Evolutionary conservation across 2,797 vertebrate genomes (phyloP), one percentile per base, ranked within the genome.

Genomic region (Schizothorax lantsangensis): DNA sequence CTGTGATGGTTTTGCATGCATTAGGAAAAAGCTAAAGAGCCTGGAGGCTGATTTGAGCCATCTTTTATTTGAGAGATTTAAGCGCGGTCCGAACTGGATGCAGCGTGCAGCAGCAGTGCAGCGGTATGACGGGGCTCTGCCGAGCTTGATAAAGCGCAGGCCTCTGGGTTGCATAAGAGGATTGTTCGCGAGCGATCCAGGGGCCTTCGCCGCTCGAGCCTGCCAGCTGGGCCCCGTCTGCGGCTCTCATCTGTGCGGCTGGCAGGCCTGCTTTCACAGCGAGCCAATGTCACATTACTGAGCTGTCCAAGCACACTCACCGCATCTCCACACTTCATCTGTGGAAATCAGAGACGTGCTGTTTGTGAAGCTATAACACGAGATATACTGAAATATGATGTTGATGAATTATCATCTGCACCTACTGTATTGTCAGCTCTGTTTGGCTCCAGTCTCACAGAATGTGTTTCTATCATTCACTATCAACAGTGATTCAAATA

Each of bases 161-260:
- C 83, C 92, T 88, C 79, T 88, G 91, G 89, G 87, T 89, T 91
- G 88, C 89, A 87, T 93, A 93, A 93, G 93, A 92, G 93, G 93
- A 93, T 93, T 93, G 91, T 91, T 92, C 83, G 75, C 84, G 52
- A 85, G 81, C 88, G 90, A 91, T 92, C 91, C 90, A 89, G 90
- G 90, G 91, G 92, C 89, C 90, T 91, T 88, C 84, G 85, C 88
- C 80, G 86, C 88, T 86, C 83, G 81, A 88, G 87, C 83, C 91
- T 91, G 92, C 92, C 92, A 93, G 92, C 83, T 93, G 92, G 92
- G 90, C 89, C 89, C 79, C 84, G 77, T 83, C 86, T 80, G 54
- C 66, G 64, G 68, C 84, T 81, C 88, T 90, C 89, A 88, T 91
- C 89, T 89, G 71, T 30, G 75, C 87, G 87, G 87, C 88, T 93